These are phyloP conservation scores for Tauraco hartlaubi DNA, from an alignment of 2,797 vertebrate species.

Conservation along the genomic window DNA sequence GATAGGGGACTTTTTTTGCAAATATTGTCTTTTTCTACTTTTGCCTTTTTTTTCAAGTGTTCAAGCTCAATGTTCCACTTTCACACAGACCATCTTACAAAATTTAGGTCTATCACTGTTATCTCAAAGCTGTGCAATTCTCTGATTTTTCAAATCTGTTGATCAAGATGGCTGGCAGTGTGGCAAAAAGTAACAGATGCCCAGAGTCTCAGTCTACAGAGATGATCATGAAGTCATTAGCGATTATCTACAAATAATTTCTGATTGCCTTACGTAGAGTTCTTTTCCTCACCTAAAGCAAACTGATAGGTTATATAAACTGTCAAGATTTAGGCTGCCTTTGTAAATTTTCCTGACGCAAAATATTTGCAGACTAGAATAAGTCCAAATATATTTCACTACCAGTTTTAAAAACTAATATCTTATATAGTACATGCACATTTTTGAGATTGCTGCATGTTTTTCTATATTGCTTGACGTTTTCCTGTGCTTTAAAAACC, in stretches of 20 bases:
- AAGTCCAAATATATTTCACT: not conserved
- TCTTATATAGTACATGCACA: not conserved
- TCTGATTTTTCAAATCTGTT: constrained; percentile 25
- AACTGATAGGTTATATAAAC: not conserved
- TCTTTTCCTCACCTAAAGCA: not conserved
- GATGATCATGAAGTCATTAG: not conserved
- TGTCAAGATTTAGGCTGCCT: not conserved
- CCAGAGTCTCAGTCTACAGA: not conserved
- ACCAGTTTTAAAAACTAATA: not conserved
- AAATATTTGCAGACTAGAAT: not conserved
- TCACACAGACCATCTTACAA: not conserved
- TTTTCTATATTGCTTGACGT: not conserved
- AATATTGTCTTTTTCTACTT: not conserved
- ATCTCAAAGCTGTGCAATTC: not conserved
- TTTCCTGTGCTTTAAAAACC: not conserved
- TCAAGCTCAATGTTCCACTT: not conserved
- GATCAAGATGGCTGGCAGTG: not conserved
- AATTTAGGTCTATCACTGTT: not conserved
- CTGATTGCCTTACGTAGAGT: not conserved
- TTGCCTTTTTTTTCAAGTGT: not conserved
- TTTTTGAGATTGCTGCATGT: not conserved
- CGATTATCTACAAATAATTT: constrained; percentile 1
- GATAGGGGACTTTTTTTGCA: not conserved
- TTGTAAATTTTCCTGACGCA: not conserved
- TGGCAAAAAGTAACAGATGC: constrained; percentile 11